Conservation (phyloP, 2,888 invertebrate genomes). For the Eristalis intricaria region DNA sequence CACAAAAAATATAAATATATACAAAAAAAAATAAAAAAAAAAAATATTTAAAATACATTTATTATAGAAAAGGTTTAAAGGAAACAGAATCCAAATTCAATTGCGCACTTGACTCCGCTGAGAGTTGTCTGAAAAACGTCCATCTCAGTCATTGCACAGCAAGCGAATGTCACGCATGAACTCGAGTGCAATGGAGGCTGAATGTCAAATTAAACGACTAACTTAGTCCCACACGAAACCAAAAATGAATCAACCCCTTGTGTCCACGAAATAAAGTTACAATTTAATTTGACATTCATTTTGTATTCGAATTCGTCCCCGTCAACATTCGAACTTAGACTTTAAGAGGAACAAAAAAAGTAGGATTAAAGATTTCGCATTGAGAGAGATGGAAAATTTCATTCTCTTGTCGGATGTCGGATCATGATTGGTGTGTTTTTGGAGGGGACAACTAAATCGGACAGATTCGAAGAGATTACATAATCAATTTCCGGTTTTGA, state of each 20-base stretch:
- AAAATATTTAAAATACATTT: constrained; percentile 71
- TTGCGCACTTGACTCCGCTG: constrained; percentile 12
- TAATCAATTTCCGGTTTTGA: constrained; percentile 28
- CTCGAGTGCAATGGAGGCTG: constrained; percentile 64
- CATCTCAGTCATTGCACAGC: background rate
- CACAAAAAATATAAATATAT: background rate
- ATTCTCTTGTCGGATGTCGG: background rate
- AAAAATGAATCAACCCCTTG: background rate
- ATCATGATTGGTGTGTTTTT: background rate
- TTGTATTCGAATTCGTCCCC: constrained; percentile 56
- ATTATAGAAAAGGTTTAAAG: constrained; percentile 24
- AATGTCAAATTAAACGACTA: constrained; percentile 53
- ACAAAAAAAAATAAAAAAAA: constrained; percentile 1
- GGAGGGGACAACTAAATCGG: background rate
- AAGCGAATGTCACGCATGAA: constrained; percentile 49
- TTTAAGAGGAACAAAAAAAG: background rate
- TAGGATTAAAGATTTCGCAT: constrained; percentile 24
- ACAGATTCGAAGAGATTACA: background rate
- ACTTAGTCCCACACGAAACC: constrained; percentile 17
- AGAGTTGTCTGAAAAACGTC: background rate
- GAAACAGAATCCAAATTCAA: background rate
- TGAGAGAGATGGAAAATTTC: background rate
- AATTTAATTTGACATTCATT: constrained; percentile 61
- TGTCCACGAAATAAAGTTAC: constrained; percentile 8
- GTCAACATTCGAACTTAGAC: constrained; percentile 28